Evolutionary conservation across 2,888 invertebrate genomes (phyloP), one percentile per base, ranked within the genome.

Genomic region (Drosophila nigricruria): DNA sequence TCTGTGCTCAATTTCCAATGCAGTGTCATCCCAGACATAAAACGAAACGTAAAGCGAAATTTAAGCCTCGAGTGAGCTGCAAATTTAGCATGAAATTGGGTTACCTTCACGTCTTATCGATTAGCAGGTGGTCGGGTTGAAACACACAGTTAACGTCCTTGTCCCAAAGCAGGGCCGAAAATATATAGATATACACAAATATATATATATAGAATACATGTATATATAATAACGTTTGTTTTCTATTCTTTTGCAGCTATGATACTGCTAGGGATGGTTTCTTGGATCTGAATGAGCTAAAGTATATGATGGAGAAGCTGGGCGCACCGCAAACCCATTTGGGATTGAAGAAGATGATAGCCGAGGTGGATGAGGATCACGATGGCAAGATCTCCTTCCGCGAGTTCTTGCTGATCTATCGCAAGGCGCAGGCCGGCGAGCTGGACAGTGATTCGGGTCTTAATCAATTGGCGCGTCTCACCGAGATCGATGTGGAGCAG

Each of bases 241-340:
- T 45, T 30, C 40, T 38, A 12, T 27, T 34, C 1, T 1, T 2
- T 94, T 94, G 3, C 94, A 98, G 98, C 93, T 98, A 97, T 93
- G 98, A 98, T 92, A 96, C 96, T 73, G 97, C 97, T 45, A 95
- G 94, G 77, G 98, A 99, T 93, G 97, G 97, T 43, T 98, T 95
- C 92, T 94, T 99, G 81, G 97, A 98, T 93, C 93, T 99, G 77
- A 95, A 95, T 30, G 98, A 99, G 93, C 94, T 99, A 78, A 99
- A 99, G 93, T 94, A 96, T 30, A 98, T 98, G 98, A 98, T 98
- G 98, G 99, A 99, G 93, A 96, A 97, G 71, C 93, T 99, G 63
- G 98, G 97, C 12, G 98, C 97, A 2, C 98, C 99, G 16, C 99
- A 99, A 93, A 99, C 99, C 0, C 98, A 99, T 93, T 94, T 99